These are phyloP conservation scores for Craseonycteris thonglongyai DNA, from an alignment of 2,113 vertebrate species.

Conservation along the genomic window DNA sequence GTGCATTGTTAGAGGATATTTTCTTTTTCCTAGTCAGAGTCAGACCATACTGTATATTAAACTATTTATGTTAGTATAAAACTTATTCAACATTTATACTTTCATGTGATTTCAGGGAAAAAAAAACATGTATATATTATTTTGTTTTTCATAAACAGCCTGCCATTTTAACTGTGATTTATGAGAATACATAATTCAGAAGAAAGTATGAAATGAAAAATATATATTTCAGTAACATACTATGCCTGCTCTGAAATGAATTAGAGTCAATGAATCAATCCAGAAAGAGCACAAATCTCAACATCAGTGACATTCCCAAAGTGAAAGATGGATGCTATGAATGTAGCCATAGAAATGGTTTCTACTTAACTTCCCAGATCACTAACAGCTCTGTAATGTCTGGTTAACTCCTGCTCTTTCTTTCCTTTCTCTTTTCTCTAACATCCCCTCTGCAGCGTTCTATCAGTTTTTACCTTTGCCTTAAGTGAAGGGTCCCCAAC, in stretches of 20 bases:
- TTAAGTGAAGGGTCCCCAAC: too few species aligned
- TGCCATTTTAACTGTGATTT: background rate
- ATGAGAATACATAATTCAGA: background rate
- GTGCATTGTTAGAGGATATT: background rate
- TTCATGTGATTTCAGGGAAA: background rate
- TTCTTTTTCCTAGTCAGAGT: background rate
- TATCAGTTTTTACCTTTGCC: background rate
- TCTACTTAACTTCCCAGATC: background rate
- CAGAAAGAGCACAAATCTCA: background rate
- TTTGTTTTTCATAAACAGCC: background rate
- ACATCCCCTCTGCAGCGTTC: background rate
- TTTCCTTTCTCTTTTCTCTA: background rate
- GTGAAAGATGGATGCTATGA: background rate
- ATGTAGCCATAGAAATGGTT: background rate
- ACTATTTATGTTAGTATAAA: background rate
- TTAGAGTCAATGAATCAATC: background rate
- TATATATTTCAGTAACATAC: background rate
- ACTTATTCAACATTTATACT: background rate
- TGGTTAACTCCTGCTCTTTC: background rate
- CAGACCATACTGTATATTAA: background rate
- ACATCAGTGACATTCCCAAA: background rate
- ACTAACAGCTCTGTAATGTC: background rate
- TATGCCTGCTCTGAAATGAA: background rate
- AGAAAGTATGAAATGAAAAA: background rate
- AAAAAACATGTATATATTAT: background rate